These are phyloP conservation scores for Lethrus apterus DNA, from an alignment of 1,140 invertebrate genomes.

Conservation along the genomic window DNA sequence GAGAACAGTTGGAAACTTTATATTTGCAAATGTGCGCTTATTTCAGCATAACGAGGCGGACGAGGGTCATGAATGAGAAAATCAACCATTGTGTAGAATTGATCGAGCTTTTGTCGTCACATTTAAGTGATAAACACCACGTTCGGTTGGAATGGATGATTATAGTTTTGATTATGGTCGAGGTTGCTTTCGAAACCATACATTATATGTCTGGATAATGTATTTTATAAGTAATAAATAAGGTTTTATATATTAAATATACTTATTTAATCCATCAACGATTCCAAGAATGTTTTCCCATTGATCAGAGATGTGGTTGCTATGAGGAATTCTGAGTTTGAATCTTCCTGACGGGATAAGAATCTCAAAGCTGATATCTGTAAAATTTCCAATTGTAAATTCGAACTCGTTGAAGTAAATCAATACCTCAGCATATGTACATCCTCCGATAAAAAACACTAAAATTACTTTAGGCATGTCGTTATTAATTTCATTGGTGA, in stretches of 20 bases:
- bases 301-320: conserved; percentile 91
- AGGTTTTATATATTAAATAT: neutral
- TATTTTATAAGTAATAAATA: neutral
- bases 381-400: conserved; percentile 14
- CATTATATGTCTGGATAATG: conserved; percentile 53
- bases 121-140: conserved; percentile 87
- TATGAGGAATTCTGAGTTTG: conserved; percentile 85
- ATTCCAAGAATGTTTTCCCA: conserved; percentile 70
- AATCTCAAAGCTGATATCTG: conserved; percentile 83
- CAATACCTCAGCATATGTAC: conserved; percentile 81
- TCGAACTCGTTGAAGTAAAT: neutral
- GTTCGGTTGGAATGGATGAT: conserved; percentile 93
- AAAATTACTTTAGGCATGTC: conserved; percentile 74
- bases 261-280: conserved; percentile 1
- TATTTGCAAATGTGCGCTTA: conserved; percentile 75
- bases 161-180: conserved; percentile 88
- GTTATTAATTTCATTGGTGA: conserved; percentile 31
- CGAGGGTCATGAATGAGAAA: conserved; percentile 89
- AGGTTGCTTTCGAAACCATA: conserved; percentile 81
- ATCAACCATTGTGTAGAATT: conserved; percentile 87
- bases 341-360: conserved; percentile 86
- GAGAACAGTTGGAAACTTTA: conserved; percentile 74
- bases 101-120: conserved; percentile 75
- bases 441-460: conserved; percentile 93
- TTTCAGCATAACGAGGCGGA: conserved; percentile 77